Evolutionary conservation across 2,113 vertebrate species (phyloP).

Genomic region (Panthera leo): DNA sequence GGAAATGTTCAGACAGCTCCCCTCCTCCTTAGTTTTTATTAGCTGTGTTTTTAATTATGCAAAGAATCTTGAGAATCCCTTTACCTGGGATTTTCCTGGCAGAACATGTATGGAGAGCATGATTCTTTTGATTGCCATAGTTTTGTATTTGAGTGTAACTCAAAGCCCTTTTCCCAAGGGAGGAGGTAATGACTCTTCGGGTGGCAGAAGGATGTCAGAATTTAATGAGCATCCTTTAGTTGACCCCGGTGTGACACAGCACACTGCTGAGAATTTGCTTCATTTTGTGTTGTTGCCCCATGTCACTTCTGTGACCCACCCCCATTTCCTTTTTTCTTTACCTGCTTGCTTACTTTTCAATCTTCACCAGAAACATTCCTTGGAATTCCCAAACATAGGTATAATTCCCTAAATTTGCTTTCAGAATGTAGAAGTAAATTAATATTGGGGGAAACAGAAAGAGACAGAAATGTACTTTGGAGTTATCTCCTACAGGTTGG

Average conservation of each 20-base stretch:
- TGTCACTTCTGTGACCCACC: background rate
- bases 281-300: background rate
- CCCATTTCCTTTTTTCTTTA: background rate
- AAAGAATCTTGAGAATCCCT: slow-evolving; percentile 58
- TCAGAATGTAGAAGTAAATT: background rate
- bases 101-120: rapidly evolving
- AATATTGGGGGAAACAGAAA: background rate
- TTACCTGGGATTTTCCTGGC: slow-evolving; percentile 32
- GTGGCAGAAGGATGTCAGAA: background rate
- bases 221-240: background rate
- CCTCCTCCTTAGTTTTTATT: slow-evolving; percentile 54
- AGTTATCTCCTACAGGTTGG: background rate
- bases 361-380: background rate
- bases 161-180: background rate
- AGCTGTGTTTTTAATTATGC: slow-evolving; percentile 72
- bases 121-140: slow-evolving; percentile 30
- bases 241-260: background rate
- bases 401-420: background rate
- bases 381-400: background rate
- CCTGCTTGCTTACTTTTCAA: background rate
- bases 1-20: slow-evolving; percentile 27
- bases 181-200: background rate
- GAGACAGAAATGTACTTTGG: background rate
- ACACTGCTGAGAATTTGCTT: background rate
- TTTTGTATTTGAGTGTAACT: slow-evolving; percentile 9